Evolutionary conservation across 1,140 invertebrate genomes (phyloP), one percentile per base, ranked within the genome.

Genomic region (Rhyacophila brunnea): DNA sequence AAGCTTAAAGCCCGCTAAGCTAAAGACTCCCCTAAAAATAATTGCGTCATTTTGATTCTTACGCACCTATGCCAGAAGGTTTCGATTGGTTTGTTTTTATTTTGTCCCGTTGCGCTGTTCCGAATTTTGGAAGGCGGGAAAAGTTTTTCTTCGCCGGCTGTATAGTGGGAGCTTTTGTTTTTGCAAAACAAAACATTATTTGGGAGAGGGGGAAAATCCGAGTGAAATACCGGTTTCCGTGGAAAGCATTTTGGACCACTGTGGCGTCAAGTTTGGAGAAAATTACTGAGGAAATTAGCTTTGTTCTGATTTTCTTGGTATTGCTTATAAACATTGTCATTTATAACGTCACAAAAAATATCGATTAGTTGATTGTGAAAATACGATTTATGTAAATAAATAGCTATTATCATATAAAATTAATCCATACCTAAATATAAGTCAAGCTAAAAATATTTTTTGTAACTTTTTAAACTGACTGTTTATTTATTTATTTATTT

Each of bases 221-320:
- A 40, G 20, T 40, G 44, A 46, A 40, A 40, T 40, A 40, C 15
- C 11, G 38, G 38, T 40, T 13, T n/a, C n/a, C 38, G 38, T 40
- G 11, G 38, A n/a, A 40, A 15, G 11, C 4, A 3, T 28, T 28
- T 28, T 28, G 23, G 23, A 28, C 23, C 23, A 28, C 23, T 28
- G 23, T 28, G n/a, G 23, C 23, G 23, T 28, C 23, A 28, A 28
- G 23, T 28, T 28, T 28, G 23, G 23, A 28, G 50, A 55, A 53
- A 60, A 60, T 60, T 55, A 60, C 58, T 46, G 35, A 55, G 51
- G 58, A 60, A 55, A 60, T 60, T 60, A 60, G 52, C 58, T 49
- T 60, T 60, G 58, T 60, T 50, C 52, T 55, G 55, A 60, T 60
- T 60, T 60, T 54, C 51, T 60, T 60, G 54, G 54, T 54, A 60